Conservation (phyloP, 2,888 invertebrate genomes). For the Xylota sylvarum region DNA sequence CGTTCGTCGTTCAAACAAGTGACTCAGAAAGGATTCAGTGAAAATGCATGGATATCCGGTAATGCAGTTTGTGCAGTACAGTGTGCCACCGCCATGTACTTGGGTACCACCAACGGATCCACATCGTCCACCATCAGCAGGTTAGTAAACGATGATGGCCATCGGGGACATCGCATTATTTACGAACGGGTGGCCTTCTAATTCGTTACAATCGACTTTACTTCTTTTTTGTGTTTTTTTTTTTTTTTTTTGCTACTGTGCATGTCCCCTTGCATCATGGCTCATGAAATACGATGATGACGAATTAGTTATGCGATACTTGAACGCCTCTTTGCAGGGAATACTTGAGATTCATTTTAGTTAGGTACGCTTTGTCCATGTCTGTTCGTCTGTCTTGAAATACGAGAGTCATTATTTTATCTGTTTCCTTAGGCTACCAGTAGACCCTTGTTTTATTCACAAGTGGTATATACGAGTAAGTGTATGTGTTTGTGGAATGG, state of each 20-base stretch:
- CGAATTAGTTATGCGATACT: slow-evolving; percentile 67
- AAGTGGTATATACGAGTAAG: slow-evolving; percentile 27
- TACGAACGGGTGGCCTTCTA: slow-evolving; percentile 33
- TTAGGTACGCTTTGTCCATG: slow-evolving; percentile 17
- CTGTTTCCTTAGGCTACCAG: slow-evolving; percentile 44
- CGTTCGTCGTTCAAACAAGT: slow-evolving; percentile 22
- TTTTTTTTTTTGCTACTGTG: slow-evolving; percentile 10
- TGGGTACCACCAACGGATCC: slow-evolving; percentile 84
- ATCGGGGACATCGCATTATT: slow-evolving; percentile 10
- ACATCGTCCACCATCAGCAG: slow-evolving; percentile 80
- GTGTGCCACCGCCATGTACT: slow-evolving; percentile 85
- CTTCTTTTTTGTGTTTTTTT: no score
- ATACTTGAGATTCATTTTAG: slow-evolving; percentile 26
- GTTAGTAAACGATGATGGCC: slow-evolving; percentile 64
- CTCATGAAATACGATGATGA: slow-evolving; percentile 57
- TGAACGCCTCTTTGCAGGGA: slow-evolving; percentile 51
- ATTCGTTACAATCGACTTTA: slow-evolving; percentile 43
- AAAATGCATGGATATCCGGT: slow-evolving; percentile 88
- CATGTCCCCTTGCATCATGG: slow-evolving; percentile 32
- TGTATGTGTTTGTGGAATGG: not conserved
- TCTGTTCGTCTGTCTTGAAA: slow-evolving; percentile 54
- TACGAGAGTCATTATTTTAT: slow-evolving; percentile 68
- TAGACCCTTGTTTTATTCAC: slow-evolving; percentile 52
- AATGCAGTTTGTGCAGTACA: slow-evolving; percentile 88
- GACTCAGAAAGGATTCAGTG: slow-evolving; percentile 61